A percentile compares a stretch with the other conserved stretches of the same genome.
phyloP scores from a whole-genome alignment of 2,113 vertebrate species.

The Vimba vimba region DNA sequence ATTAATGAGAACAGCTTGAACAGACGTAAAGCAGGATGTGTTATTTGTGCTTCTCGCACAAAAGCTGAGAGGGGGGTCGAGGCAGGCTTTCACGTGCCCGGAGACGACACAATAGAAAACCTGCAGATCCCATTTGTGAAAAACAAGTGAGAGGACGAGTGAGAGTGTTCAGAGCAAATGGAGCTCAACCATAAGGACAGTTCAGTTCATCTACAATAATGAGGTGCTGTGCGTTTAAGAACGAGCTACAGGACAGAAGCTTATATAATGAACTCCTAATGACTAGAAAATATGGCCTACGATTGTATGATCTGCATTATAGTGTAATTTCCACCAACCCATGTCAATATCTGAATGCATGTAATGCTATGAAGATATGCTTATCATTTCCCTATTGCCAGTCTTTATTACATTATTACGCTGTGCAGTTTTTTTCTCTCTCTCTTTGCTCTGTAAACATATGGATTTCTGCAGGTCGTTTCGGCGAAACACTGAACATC shows the following conservation, averaged over 20 bases:
- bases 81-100: constrained; percentile 36
- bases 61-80: constrained; percentile 42
- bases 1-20: constrained; percentile 46
- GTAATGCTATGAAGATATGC: background rate
- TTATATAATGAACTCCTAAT: background rate
- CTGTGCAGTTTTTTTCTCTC: background rate
- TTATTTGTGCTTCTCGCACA: constrained; percentile 47
- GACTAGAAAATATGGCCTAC: background rate
- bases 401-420: background rate
- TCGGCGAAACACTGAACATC: constrained; percentile 28
- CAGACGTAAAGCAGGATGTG: constrained; percentile 51
- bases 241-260: too few relatives aligned
- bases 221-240: background rate
- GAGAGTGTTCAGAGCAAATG: background rate
- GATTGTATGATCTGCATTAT: background rate
- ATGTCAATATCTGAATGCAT: background rate
- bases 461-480: constrained; percentile 38
- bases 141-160: constrained; percentile 9
- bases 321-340: background rate
- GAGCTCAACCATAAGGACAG: constrained; percentile 4
- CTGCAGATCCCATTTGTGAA: constrained; percentile 41
- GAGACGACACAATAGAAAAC: constrained; percentile 45
- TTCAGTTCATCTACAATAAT: background rate
- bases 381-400: background rate
- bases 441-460: constrained; percentile 5